Evolutionary conservation across 2,797 vertebrate genomes (phyloP), one percentile per base, ranked within the genome.

Genomic region (Presbytis comata): DNA sequence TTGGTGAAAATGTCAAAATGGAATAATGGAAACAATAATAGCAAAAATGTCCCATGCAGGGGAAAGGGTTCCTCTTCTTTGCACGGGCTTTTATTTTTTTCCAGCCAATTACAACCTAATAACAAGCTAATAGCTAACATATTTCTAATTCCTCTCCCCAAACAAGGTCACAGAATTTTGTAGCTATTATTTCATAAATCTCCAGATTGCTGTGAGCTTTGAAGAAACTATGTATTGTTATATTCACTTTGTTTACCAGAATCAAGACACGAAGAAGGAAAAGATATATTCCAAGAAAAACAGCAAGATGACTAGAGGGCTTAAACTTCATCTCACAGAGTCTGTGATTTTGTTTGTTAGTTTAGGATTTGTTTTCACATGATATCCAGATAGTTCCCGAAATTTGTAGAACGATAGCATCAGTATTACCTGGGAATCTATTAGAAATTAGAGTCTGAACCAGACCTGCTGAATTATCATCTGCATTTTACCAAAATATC

Each of bases 141-240:
- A 84, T 94, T 95, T 89, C 59, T 75, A 76, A 89, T 91, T 76
- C 50, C 26, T 80, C 53, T 80, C 57, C 39, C 61, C 46, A 88
- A 72, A 70, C 59, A 44, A 91, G 24, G 10, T 28, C 33, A 57
- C 30, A 79, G 44, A 44, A 93, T 95, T 78, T 48, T 84, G 28
- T 19, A 85, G 76, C 87, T 88, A 84, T 61, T 91, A 87, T 78
- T 22, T 84, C 61, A 80, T 91, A 87, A 89, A 87, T 84, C 48
- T 95, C 21, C 5, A 22, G 55, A 83, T 88, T 85, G 82, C 48
- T 59, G 14, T 95, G 86, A 16, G 1, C 11, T n/a, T 86, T 50
- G 57, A 74, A 44, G 13, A 4, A 67, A 53, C 44, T 64, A 30
- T 78, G 21, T 75, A 33, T 83, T 92, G 61, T 79, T 79, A 72